Evolutionary conservation across 2,113 vertebrate species (phyloP).

Genomic region (Xenopus laevis): DNA sequence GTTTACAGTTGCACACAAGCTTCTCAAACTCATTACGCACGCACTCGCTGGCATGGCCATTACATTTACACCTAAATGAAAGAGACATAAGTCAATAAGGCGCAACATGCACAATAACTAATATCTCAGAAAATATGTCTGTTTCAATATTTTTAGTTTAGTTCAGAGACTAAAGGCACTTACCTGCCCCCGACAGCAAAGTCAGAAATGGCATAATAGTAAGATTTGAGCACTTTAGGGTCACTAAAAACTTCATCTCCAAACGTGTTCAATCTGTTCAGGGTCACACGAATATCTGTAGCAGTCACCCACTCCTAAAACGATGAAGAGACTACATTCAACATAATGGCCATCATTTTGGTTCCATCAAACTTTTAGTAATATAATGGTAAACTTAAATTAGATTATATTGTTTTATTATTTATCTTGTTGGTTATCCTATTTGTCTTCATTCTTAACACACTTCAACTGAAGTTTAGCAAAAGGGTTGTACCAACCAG

Average conservation of each 20-base stretch:
- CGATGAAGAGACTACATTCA: neutral
- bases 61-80: constrained; percentile 86
- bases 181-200: constrained; percentile 97
- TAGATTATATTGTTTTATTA: too few species aligned
- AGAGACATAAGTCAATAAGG: too few species aligned
- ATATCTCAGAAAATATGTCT: too few species aligned
- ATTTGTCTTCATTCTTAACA: too few species aligned
- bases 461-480: too few species aligned
- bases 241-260: constrained; percentile 98
- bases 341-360: too few species aligned
- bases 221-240: constrained; percentile 96
- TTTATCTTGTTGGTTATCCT: too few species aligned
- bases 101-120: too few species aligned
- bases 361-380: too few species aligned
- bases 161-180: constrained; percentile 46
- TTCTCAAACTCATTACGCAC: constrained; percentile 68
- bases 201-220: constrained; percentile 97
- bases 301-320: constrained; percentile 93
- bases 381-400: too few species aligned
- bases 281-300: constrained; percentile 91
- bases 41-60: constrained; percentile 90
- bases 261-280: constrained; percentile 95
- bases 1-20: constrained; percentile 86
- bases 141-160: too few species aligned
- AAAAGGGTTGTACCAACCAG: too few species aligned